Conservation (phyloP, 1,140 invertebrate species). For the Nautilus pompilius region DNA sequence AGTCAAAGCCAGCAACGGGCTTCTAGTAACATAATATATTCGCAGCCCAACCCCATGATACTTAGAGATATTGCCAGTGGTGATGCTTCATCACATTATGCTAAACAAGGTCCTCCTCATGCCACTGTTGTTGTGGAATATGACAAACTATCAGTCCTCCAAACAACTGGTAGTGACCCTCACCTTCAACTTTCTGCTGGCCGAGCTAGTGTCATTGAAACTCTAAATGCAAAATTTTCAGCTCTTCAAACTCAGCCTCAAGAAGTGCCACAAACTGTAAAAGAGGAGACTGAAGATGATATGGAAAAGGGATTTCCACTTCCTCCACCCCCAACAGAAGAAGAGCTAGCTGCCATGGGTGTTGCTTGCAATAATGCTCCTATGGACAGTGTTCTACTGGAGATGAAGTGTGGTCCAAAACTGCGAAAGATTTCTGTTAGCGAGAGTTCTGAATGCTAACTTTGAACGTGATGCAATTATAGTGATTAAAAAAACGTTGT, state of each 20-base stretch:
- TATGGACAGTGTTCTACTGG: background rate
- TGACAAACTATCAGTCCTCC: no score
- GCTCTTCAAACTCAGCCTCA: constrained; percentile 11
- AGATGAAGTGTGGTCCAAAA: background rate
- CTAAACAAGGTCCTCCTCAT: no score
- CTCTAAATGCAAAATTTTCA: constrained; percentile 71
- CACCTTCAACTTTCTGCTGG: no score
- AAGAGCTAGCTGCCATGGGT: constrained; percentile 21
- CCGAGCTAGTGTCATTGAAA: constrained; percentile 65
- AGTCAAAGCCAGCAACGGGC: no score
- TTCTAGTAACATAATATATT: no score
- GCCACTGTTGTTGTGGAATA: no score
- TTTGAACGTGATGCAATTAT: no score
- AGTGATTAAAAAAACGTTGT: no score
- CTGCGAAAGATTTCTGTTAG: background rate
- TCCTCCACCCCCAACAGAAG: constrained; percentile 34
- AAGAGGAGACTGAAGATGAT: constrained; percentile 19
- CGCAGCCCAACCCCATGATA: background rate
- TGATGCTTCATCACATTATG: no score
- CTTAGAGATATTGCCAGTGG: no score
- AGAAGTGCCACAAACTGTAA: constrained; percentile 7
- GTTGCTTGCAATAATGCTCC: background rate
- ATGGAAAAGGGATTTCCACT: constrained; percentile 10
- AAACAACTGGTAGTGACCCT: no score
- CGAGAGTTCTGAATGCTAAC: constrained; percentile 1